Conservation (phyloP, 2,797 vertebrate species). For the Graptemys geographica region DNA sequence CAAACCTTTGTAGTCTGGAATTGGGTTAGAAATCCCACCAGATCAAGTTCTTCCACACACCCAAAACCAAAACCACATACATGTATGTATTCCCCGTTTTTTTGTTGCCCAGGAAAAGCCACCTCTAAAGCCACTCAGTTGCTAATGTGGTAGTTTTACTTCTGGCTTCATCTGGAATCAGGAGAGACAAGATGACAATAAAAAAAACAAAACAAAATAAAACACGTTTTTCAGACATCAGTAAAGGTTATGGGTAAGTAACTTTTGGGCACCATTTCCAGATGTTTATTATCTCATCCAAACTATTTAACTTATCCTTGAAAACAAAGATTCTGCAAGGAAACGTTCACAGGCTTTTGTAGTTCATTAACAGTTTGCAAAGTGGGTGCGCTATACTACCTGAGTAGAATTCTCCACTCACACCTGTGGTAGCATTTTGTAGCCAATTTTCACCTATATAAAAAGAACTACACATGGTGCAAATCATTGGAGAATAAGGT, state of each 20-base stretch:
- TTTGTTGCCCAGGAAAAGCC: not conserved
- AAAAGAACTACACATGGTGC: not conserved
- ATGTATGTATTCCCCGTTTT: too few species aligned
- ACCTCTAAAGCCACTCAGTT: not conserved
- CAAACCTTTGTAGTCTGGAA: not conserved
- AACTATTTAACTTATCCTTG: not conserved
- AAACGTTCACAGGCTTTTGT: accelerated
- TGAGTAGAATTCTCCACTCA: not conserved
- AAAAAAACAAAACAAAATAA: not conserved
- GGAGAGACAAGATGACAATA: not conserved
- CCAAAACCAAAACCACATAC: too few species aligned
- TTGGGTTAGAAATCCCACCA: not conserved
- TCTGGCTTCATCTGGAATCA: not conserved
- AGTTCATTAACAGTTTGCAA: not conserved
- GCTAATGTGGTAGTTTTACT: not conserved
- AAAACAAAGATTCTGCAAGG: not conserved
- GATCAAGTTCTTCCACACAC: too few species aligned
- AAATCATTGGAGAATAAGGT: not conserved
- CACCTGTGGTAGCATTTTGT: accelerated
- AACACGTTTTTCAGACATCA: not conserved
- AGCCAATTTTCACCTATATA: not conserved
- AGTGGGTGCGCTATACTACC: not conserved
- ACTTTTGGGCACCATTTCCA: not conserved
- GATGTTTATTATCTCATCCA: not conserved
- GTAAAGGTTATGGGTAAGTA: not conserved